phyloP scores from a whole-genome alignment of 2,888 invertebrate genomes.

The Diabrotica balteata region DNA sequence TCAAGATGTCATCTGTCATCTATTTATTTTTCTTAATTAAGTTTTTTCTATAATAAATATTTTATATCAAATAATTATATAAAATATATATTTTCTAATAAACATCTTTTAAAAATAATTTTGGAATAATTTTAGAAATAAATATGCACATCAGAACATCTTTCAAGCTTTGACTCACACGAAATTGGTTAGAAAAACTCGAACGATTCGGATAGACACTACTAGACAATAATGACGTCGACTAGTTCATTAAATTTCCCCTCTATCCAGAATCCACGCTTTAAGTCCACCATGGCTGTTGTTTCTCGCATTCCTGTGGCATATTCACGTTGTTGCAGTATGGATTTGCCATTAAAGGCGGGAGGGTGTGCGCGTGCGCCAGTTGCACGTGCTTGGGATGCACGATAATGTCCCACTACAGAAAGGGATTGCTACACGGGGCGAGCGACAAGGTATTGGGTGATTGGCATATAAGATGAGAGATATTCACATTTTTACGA shows the following conservation, averaged over 20 bases:
- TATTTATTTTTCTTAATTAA: too few relatives aligned
- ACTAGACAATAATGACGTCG: slow-evolving; percentile 6
- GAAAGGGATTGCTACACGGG: not conserved
- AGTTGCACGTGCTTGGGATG: slow-evolving; percentile 51
- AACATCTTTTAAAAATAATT: too few relatives aligned
- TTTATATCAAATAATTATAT: too few relatives aligned
- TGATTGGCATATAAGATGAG: too few relatives aligned
- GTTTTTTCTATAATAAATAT: too few relatives aligned
- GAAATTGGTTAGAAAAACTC: too few relatives aligned
- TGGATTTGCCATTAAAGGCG: slow-evolving; percentile 57
- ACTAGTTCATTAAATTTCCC: slow-evolving; percentile 10
- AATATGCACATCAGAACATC: too few relatives aligned
- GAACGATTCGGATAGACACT: not conserved
- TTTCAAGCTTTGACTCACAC: too few relatives aligned
- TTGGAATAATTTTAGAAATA: too few relatives aligned
- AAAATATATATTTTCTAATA: too few relatives aligned
- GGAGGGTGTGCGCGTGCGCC: slow-evolving; percentile 47
- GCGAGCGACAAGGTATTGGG: not conserved
- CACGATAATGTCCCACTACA: slow-evolving; percentile 30
- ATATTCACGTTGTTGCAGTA: slow-evolving; percentile 42
- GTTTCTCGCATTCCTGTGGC: slow-evolving; percentile 29
- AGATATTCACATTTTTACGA: too few relatives aligned
- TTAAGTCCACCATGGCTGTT: slow-evolving; percentile 18
- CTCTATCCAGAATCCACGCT: slow-evolving; percentile 9
- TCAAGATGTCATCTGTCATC: too few relatives aligned